These are phyloP conservation scores for Cybosia mesomella DNA, from an alignment of 2,888 invertebrate species.

Conservation along the genomic window DNA sequence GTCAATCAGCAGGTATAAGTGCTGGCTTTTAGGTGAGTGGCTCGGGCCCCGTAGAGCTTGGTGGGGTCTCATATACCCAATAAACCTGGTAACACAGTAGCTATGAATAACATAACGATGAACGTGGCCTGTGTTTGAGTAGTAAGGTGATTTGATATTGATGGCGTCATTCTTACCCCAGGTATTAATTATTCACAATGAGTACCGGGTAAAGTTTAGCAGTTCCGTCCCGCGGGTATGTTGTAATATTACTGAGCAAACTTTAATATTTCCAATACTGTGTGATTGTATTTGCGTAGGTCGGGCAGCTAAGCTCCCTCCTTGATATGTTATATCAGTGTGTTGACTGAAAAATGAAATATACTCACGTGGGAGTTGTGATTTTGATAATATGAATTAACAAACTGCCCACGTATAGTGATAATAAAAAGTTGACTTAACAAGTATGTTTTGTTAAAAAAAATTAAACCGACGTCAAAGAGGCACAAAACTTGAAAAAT, in stretches of 20 bases:
- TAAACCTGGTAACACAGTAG: background rate
- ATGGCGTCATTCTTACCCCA: conserved; percentile 1
- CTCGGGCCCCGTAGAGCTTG: too few relatives aligned
- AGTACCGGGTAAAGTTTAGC: conserved; percentile 12
- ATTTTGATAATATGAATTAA: too few relatives aligned
- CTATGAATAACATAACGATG: background rate
- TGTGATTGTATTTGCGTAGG: conserved; percentile 29
- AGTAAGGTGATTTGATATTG: background rate
- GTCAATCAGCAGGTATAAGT: too few relatives aligned
- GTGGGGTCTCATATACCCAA: background rate
- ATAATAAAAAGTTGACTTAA: too few relatives aligned
- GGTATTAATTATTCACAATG: conserved; percentile 23
- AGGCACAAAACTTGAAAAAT: too few relatives aligned
- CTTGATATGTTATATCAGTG: background rate
- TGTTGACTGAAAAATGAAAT: background rate
- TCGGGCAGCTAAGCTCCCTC: conserved; percentile 1
- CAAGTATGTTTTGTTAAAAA: too few relatives aligned
- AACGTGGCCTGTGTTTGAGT: background rate
- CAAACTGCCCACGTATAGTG: too few relatives aligned
- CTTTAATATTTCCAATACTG: conserved; percentile 19
- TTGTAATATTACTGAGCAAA: conserved; percentile 28
- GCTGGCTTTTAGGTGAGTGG: too few relatives aligned
- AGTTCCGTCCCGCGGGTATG: conserved; percentile 9
- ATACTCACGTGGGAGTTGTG: background rate
- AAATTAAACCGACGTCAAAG: too few relatives aligned